Conservation (phyloP, 1,140 invertebrate species). For the Ephestia elutella region DNA sequence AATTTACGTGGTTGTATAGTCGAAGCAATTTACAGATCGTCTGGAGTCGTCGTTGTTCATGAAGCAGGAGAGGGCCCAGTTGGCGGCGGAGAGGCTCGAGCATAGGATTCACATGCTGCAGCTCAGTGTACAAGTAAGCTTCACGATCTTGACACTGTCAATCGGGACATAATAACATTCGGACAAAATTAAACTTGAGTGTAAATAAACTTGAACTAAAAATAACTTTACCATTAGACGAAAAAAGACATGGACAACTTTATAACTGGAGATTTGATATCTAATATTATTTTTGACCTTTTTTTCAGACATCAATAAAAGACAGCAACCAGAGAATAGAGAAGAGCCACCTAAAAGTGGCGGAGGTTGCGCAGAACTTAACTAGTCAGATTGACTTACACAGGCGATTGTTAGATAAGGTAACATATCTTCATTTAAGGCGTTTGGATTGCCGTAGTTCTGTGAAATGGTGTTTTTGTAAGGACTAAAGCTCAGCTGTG, state of each 20-base stretch:
- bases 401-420: slow-evolving; percentile 59
- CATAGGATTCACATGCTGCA: slow-evolving; percentile 67
- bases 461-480: too few relatives aligned
- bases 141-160: too few relatives aligned
- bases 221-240: too few relatives aligned
- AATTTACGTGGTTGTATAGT: not conserved
- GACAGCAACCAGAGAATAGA: slow-evolving; percentile 59
- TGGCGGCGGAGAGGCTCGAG: slow-evolving; percentile 62
- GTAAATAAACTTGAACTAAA: too few relatives aligned
- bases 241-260: too few relatives aligned
- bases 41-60: slow-evolving; percentile 62
- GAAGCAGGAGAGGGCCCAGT: slow-evolving; percentile 60
- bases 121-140: slow-evolving; percentile 52
- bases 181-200: too few relatives aligned
- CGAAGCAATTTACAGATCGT: slow-evolving; percentile 47
- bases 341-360: slow-evolving; percentile 49
- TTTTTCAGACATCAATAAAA: slow-evolving; percentile 57
- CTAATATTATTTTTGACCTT: not conserved
- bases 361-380: slow-evolving; percentile 50
- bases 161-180: too few relatives aligned
- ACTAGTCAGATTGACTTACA: slow-evolving; percentile 52
- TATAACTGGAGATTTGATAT: too few relatives aligned
- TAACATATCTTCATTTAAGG: slow-evolving; percentile 26
- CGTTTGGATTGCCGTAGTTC: too few relatives aligned
- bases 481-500: too few relatives aligned